Percentiles rank a stretch among this genome's conserved stretches.
These are phyloP conservation scores for Caenorhabditis sp. DNA, from an alignment of 2,888 invertebrate species.

Conservation along the genomic window DNA sequence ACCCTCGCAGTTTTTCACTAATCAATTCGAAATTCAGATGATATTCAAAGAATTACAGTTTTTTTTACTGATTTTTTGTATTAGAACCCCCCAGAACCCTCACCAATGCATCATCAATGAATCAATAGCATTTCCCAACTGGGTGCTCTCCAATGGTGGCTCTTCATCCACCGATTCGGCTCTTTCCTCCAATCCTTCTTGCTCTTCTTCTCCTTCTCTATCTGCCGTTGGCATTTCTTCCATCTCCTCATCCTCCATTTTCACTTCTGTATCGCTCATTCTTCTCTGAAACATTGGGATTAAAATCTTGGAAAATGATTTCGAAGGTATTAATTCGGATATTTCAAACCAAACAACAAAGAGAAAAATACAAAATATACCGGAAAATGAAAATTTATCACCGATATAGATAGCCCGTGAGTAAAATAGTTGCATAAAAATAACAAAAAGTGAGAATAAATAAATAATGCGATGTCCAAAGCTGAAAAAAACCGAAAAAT, in stretches of 20 bases:
- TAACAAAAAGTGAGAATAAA: background rate
- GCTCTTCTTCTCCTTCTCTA: background rate
- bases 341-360: background rate
- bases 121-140: constrained; percentile 32
- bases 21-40: too few species aligned
- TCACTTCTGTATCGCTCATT: background rate
- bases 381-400: too few species aligned
- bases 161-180: constrained; percentile 4
- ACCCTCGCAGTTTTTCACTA: too few species aligned
- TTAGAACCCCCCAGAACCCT: background rate
- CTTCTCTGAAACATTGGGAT: background rate
- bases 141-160: constrained; percentile 20
- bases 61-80: too few species aligned
- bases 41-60: too few species aligned
- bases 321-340: background rate
- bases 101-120: constrained; percentile 38
- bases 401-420: too few species aligned
- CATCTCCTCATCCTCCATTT: background rate
- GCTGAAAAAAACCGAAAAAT: too few species aligned
- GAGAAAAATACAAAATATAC: too few species aligned
- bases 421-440: too few species aligned
- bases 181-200: background rate
- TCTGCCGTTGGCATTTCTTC: background rate
- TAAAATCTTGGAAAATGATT: too few species aligned
- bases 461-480: too few species aligned